These are phyloP conservation scores for Adrianichthys oophorus DNA, from an alignment of 2,797 vertebrate genomes.

Conservation along the genomic window DNA sequence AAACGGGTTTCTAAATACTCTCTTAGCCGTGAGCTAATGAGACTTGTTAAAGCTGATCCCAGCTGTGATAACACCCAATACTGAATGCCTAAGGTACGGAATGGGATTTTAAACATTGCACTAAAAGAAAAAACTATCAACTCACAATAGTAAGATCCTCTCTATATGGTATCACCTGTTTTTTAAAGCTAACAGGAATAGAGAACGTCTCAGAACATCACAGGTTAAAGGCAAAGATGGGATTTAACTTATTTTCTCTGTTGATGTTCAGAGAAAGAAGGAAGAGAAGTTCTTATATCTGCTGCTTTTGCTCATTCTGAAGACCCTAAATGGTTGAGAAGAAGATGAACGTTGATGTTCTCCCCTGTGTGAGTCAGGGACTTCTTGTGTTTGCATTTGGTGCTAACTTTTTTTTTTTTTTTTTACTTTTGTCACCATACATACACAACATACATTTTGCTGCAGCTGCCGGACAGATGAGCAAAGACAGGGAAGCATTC, in stretches of 20 bases:
- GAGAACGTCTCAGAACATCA: conserved; percentile 16
- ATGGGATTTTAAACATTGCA: conserved; percentile 40
- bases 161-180: conserved; percentile 41
- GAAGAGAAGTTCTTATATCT: conserved; percentile 5
- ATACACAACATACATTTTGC: too few species aligned
- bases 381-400: too few species aligned
- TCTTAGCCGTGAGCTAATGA: conserved; percentile 57
- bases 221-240: conserved; percentile 4
- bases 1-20: conserved; percentile 49
- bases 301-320: conserved; percentile 2
- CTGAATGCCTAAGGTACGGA: conserved; percentile 43
- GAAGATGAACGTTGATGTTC: conserved; percentile 1
- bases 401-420: too few species aligned
- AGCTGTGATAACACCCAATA: conserved; percentile 52
- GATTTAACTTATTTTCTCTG: conserved; percentile 20
- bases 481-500: too few species aligned
- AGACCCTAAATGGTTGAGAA: neutral
- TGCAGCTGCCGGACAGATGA: too few species aligned
- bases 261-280: conserved; percentile 9
- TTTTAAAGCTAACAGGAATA: conserved; percentile 31
- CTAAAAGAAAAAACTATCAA: conserved; percentile 37
- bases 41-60: conserved; percentile 57
- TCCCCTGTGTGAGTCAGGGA: neutral
- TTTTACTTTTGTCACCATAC: too few species aligned
- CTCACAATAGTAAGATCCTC: conserved; percentile 39